Evolutionary conservation across 2,113 vertebrate genomes (phyloP).

Genomic region (Corynorhinus townsendii): DNA sequence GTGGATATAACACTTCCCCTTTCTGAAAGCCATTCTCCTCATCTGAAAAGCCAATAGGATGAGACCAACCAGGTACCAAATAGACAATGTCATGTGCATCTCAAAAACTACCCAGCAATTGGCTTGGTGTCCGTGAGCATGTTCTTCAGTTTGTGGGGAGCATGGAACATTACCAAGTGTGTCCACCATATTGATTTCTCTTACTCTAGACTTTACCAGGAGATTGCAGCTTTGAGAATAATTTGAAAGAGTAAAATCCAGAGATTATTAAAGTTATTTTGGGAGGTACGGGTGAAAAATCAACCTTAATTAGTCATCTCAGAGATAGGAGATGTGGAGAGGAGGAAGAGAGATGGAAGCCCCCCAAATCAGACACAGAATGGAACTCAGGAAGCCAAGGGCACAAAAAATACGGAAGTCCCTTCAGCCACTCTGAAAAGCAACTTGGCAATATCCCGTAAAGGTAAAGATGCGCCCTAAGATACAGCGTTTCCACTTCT

Average conservation of each 20-base stretch:
- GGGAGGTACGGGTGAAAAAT: not conserved
- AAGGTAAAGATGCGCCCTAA: not conserved
- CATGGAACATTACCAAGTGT: not conserved
- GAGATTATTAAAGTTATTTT: not conserved
- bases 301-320: not conserved
- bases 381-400: not conserved
- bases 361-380: not conserved
- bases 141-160: not conserved
- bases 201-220: not conserved
- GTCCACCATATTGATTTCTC: not conserved
- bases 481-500: not conserved
- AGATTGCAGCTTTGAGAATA: not conserved
- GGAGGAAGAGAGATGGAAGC: not conserved
- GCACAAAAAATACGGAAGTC: not conserved
- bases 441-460: not conserved
- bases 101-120: not conserved
- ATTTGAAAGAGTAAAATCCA: not conserved
- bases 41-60: not conserved
- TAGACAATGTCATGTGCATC: not conserved
- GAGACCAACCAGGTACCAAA: not conserved
- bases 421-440: not conserved
- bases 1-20: not conserved
- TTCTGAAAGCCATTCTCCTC: not conserved
- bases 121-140: not conserved
- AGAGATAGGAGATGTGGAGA: not conserved